Evolutionary conservation across 2,888 invertebrate genomes (phyloP), one percentile per base, ranked within the genome.

Genomic region (Hesperia comma): DNA sequence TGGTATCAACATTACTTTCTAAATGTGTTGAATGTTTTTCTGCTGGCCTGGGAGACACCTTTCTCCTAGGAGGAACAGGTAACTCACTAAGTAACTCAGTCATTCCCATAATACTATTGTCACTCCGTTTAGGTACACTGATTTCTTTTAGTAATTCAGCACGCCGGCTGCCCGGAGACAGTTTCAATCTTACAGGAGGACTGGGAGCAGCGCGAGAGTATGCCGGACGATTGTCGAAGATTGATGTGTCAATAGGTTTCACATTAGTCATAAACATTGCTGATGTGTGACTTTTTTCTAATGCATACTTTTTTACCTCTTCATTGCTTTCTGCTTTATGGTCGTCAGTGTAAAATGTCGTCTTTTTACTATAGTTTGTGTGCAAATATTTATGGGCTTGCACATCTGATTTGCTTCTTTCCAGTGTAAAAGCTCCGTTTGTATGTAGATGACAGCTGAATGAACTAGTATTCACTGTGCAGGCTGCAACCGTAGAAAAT

Each of bases 361-460:
- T 81, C 64, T 85, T 88, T 54, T 85, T 83, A 8, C 77, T 73
- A 64, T 78, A 82, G 61, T 85, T 82, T 15, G 76, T 69, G 53
- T 76, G 83, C 54, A 88, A 72, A 71, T 87, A 83, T 71, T 72
- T 83, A 70, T 89, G 83, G 15, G 92, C 79, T 71, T 92, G 87
- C 7, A 90, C 86, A 77, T 92, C 92, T 15, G 92, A 92, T 76
- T 90, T 90, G 72, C 92, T 92, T 68, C 91, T 81, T 76, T 92
- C 92, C 1, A 92, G 84, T 15, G 90, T 86, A 71, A 89, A 91
- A 19, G 84, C 84, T 53, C 86, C 83, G 72, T 88, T 87, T 21
- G 91, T 86, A 71, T 92, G 92, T 5, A 93, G 80, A 70, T 93
- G 92, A 71, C 92, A 92, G 76, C 87, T 90, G 73, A 93, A 93